phyloP scores from a whole-genome alignment of 2,888 invertebrate genomes.

The Hypsopygia costalis region DNA sequence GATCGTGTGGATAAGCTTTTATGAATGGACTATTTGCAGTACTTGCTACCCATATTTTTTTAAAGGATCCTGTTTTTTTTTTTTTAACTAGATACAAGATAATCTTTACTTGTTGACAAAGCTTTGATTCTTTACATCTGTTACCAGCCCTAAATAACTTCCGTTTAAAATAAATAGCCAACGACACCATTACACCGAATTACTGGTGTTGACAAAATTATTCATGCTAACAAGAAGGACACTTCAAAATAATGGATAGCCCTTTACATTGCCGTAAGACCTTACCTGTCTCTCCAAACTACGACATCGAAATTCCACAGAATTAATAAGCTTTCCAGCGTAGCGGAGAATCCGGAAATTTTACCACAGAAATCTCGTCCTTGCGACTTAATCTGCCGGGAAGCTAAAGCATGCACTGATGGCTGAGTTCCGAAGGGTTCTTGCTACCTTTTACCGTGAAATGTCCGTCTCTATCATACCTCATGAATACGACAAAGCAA shows the following conservation, averaged over 20 bases:
- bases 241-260: slow-evolving; percentile 52
- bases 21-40: too few relatives aligned
- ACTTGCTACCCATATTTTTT: too few relatives aligned
- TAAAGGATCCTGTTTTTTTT: too few relatives aligned
- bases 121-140: background rate
- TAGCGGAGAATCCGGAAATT: slow-evolving; percentile 45
- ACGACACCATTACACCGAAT: slow-evolving; percentile 14
- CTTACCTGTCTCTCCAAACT: slow-evolving; percentile 50
- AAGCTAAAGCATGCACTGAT: slow-evolving; percentile 24
- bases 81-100: too few relatives aligned
- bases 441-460: slow-evolving; percentile 3
- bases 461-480: slow-evolving; percentile 5
- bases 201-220: slow-evolving; percentile 40
- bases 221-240: slow-evolving; percentile 43
- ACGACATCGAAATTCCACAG: slow-evolving; percentile 49
- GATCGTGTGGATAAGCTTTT: too few relatives aligned
- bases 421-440: slow-evolving; percentile 12
- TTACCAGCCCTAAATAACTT: slow-evolving; percentile 5
- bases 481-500: background rate
- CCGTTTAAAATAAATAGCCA: slow-evolving; percentile 15
- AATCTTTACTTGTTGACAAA: too few relatives aligned
- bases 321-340: slow-evolving; percentile 62
- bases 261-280: slow-evolving; percentile 42
- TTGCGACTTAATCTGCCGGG: slow-evolving; percentile 33
- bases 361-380: slow-evolving; percentile 50